Base-by-base conservation (phyloP, 2,888 invertebrate genomes). In the Leptinotarsa haldemani region DNA sequence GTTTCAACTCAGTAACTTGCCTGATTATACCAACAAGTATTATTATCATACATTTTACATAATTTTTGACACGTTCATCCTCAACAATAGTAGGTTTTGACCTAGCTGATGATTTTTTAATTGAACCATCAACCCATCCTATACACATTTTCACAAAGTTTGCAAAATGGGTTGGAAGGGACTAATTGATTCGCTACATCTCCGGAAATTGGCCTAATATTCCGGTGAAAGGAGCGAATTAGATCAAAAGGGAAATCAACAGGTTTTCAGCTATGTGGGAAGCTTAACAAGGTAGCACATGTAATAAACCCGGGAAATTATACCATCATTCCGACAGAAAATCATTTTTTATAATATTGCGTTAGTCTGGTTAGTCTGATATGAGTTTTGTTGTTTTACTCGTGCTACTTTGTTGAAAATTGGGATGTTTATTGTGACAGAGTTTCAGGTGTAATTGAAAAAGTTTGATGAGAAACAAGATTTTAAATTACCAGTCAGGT, bases 181-280 rank as follows among this genome's bases (percentile, higher is more conserved):
- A 56, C 25, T 56, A 56, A 56, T 56, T 25, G 56, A 56, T 56
- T 22, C 56, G 56, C 56, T 22, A 18, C 56, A 56, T 20, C 56
- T 56, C 56, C 56, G 56, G 56, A 56, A 56, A 56, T 56, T 56
- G 15, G 13, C 18, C 56, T 56, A 56, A 56, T 56, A 56, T 56
- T 56, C 22, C 20, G 56, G 20, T 56, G 56, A 56, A 56, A 22
- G 20, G 56, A 15, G 56, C 13, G 22, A 56, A 56, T 56, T 56
- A 13, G 25, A 56, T 56, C 56, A 56, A 56, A 56, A 13, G 56
- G 56, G 25, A 13, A 56, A 22, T 22, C 56, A 56, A 56, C 56
- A 56, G 56, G 56, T 56, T 56, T 56, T 56, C 13, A 56, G 56
- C 56, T 22, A 12, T 15, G 50, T n/a, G 50, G n/a, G n/a, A 16